Evolutionary conservation across 2,797 vertebrate genomes (phyloP).

Genomic region (Rhadinocentrus ornatus): DNA sequence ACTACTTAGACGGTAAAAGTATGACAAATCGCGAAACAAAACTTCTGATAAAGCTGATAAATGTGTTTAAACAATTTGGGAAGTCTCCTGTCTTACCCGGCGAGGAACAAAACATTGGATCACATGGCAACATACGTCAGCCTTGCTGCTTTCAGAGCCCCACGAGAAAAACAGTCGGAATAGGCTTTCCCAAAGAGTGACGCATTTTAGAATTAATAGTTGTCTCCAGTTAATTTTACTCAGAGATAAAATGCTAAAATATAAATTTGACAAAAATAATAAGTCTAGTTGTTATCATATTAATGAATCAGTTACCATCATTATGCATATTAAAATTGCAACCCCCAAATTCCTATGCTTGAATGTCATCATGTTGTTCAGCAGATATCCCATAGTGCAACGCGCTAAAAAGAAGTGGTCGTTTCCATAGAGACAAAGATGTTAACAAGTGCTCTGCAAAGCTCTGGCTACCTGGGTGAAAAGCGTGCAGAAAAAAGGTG

Average conservation of each 20-base stretch:
- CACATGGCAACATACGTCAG: slow-evolving; percentile 44
- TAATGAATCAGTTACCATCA: accelerated
- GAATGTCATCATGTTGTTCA: neutral
- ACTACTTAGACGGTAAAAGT: neutral
- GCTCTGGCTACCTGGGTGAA: slow-evolving; percentile 26
- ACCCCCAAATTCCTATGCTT: neutral
- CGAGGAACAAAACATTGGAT: slow-evolving; percentile 61
- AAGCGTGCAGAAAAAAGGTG: slow-evolving; percentile 13
- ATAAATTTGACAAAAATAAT: neutral
- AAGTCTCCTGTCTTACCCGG: neutral
- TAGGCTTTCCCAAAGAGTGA: accelerated
- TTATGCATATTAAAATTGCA: accelerated
- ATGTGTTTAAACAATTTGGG: neutral
- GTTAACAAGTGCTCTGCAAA: neutral
- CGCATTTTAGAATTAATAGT: neutral
- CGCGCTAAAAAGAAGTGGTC: neutral
- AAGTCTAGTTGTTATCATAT: neutral
- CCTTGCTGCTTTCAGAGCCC: slow-evolving; percentile 20
- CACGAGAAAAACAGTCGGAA: neutral
- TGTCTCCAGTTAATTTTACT: neutral
- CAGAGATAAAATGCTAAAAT: neutral
- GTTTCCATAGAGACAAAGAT: slow-evolving; percentile 79
- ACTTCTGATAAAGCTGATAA: neutral
- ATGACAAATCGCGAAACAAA: neutral
- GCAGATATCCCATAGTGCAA: slow-evolving; percentile 62